Evolutionary conservation across 1,140 invertebrate genomes (phyloP).

Genomic region (Bombus waltoni): DNA sequence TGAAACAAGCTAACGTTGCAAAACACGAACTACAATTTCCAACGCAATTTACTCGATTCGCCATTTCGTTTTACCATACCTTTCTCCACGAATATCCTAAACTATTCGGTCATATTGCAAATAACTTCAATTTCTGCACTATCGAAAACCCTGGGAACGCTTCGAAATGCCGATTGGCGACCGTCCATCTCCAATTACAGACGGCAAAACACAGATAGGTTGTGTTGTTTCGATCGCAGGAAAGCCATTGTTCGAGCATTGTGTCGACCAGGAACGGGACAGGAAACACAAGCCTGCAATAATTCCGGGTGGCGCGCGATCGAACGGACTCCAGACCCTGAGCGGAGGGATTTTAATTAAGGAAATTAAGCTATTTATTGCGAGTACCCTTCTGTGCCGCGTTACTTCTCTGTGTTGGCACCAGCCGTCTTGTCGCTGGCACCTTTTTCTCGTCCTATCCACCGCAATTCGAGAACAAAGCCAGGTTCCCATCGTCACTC

Average conservation of each 20-base stretch:
- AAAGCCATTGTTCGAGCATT: too few relatives aligned
- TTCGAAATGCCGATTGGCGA: neutral
- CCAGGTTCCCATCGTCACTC: neutral
- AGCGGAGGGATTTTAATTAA: slow-evolving; percentile 71
- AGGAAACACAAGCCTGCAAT: neutral
- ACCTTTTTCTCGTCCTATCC: slow-evolving; percentile 25
- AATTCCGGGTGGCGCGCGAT: neutral
- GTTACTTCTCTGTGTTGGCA: slow-evolving; percentile 18
- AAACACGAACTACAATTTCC: too few relatives aligned
- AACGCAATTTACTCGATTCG: too few relatives aligned
- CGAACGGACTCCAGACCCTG: neutral
- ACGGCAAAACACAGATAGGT: neutral
- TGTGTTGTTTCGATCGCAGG: neutral
- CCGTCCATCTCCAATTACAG: neutral
- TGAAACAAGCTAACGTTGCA: too few relatives aligned
- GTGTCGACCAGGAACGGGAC: neutral
- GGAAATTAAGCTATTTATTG: slow-evolving; percentile 76
- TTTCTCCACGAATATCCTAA: too few relatives aligned
- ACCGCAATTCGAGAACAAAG: slow-evolving; percentile 32
- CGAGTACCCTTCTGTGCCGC: slow-evolving; percentile 22
- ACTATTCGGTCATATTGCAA: neutral
- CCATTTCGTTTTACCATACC: too few relatives aligned
- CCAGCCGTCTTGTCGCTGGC: slow-evolving; percentile 9
- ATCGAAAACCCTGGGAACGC: neutral
- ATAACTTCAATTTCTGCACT: neutral